phyloP scores from a whole-genome alignment of 2,113 vertebrate genomes.

The Cyprinodon tularosa region DNA sequence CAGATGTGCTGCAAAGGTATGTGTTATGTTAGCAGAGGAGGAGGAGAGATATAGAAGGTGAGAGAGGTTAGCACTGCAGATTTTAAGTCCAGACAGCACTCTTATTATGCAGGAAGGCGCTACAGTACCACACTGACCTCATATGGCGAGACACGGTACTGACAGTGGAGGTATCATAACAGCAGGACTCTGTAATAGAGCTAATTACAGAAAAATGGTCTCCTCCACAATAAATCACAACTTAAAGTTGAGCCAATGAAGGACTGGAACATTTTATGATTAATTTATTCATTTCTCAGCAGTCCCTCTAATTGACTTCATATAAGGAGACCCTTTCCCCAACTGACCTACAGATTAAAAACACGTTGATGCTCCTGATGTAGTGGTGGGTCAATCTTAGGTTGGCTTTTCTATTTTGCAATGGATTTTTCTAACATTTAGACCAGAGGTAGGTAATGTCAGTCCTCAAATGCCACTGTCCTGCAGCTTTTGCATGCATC shows the following conservation, averaged over 20 bases:
- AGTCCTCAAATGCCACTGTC: too few relatives aligned
- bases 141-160: constrained; percentile 60
- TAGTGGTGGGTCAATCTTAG: constrained; percentile 39
- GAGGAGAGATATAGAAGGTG: constrained; percentile 24
- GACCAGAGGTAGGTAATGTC: too few relatives aligned
- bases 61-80: constrained; percentile 67
- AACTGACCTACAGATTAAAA: constrained; percentile 24
- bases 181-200: background rate
- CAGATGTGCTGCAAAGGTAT: background rate
- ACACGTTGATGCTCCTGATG: constrained; percentile 27
- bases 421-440: background rate
- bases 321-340: constrained; percentile 20
- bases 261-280: constrained; percentile 27
- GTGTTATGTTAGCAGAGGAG: background rate
- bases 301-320: constrained; percentile 46
- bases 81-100: constrained; percentile 29
- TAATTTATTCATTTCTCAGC: constrained; percentile 10
- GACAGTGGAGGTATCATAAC: background rate
- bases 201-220: constrained; percentile 16
- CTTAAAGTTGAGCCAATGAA: constrained; percentile 10
- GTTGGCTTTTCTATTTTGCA: background rate
- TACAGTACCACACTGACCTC: constrained; percentile 73
- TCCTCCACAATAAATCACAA: constrained; percentile 5
- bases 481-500: too few relatives aligned
- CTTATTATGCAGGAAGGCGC: background rate